phyloP scores from a whole-genome alignment of 2,113 vertebrate species.

The Xiphophorus couchianus region DNA sequence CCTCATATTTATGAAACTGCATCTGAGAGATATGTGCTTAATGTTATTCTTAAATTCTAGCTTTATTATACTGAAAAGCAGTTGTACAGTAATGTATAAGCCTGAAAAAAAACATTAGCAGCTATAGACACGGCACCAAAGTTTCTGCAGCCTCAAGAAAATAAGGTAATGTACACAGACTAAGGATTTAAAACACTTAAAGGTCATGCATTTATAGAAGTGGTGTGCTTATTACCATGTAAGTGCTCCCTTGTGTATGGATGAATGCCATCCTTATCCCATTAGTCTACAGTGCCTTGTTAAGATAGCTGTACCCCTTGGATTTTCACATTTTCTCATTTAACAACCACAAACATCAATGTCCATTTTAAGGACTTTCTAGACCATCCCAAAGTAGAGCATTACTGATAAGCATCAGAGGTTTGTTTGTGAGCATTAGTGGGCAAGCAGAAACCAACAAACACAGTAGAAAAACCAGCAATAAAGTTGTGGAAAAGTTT shows the following conservation, averaged over 20 bases:
- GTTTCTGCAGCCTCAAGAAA: conserved; percentile 22
- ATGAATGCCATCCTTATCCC: conserved; percentile 18
- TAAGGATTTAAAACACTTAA: conserved; percentile 34
- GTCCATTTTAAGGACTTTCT: too few relatives aligned
- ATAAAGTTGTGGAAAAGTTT: neutral
- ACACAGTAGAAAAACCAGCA: neutral
- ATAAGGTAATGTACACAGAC: conserved; percentile 15
- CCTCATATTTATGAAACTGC: conserved; percentile 31
- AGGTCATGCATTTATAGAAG: conserved; percentile 44
- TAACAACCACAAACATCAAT: too few relatives aligned
- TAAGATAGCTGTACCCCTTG: neutral
- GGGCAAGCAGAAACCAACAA: neutral
- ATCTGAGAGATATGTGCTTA: conserved; percentile 41
- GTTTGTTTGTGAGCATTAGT: neutral
- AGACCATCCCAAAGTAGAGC: too few relatives aligned
- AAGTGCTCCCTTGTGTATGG: conserved; percentile 27
- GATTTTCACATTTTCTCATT: neutral
- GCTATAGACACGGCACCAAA: conserved; percentile 30
- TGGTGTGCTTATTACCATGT: conserved; percentile 34
- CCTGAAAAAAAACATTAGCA: conserved; percentile 36
- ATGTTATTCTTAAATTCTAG: conserved; percentile 42
- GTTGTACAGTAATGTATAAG: conserved; percentile 13
- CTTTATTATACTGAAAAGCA: conserved; percentile 23
- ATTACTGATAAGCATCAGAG: neutral
- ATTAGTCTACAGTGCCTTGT: neutral